Percentiles rank a stretch among this genome's conserved stretches.
phyloP scores from a whole-genome alignment of 2,797 vertebrate genomes.

The Darevskia mixta region DNA sequence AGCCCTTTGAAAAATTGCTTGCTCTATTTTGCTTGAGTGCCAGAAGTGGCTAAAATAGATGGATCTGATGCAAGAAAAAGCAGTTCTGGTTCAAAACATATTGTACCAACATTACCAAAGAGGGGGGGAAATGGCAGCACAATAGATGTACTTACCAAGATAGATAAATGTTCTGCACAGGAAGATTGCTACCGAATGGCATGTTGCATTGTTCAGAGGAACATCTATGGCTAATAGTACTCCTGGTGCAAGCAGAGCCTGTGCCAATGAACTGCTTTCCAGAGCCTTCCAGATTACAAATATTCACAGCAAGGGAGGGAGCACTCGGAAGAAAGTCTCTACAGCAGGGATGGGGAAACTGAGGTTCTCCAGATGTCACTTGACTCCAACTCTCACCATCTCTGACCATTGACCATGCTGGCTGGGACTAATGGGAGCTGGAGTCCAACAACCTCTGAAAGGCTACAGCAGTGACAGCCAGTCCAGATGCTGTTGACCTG shows the following conservation, averaged over 20 bases:
- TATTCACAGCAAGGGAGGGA: background rate
- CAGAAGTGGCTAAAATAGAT: constrained; percentile 7
- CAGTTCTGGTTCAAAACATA: constrained; percentile 6
- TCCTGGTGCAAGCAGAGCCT: background rate
- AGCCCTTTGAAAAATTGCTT: constrained; percentile 5
- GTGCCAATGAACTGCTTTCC: background rate
- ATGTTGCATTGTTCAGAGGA: constrained; percentile 46
- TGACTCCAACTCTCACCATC: no score
- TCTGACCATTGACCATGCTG: no score
- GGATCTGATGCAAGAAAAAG: constrained; percentile 29
- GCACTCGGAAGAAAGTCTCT: background rate
- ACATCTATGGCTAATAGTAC: background rate
- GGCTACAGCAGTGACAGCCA: no score
- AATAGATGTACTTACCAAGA: constrained; percentile 43
- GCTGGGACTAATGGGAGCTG: no score
- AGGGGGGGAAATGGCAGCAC: background rate
- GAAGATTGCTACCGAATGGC: background rate
- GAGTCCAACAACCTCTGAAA: no score
- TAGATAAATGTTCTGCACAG: constrained; percentile 52
- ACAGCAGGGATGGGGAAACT: no score
- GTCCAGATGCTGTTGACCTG: no score
- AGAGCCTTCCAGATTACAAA: background rate
- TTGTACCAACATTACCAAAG: fast-evolving
- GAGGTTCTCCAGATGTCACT: no score
- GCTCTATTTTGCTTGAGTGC: background rate